phyloP scores from a whole-genome alignment of 2,113 vertebrate species.

The Sapajus apella region DNA sequence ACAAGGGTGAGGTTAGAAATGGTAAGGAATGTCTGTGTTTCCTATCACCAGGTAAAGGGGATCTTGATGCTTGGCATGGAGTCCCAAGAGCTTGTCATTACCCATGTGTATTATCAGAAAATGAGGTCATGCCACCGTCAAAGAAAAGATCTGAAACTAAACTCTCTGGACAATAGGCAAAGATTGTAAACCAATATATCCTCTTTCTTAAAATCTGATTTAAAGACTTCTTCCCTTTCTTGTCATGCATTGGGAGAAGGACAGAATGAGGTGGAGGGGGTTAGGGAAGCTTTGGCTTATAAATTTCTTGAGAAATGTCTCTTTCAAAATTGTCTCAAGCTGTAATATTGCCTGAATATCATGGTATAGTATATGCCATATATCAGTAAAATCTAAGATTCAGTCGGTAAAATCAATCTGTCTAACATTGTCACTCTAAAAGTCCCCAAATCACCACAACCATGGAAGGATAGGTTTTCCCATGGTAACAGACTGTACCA shows the following conservation, averaged over 20 bases:
- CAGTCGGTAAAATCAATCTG: background rate
- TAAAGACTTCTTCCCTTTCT: background rate
- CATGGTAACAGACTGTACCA: background rate
- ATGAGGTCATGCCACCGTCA: background rate
- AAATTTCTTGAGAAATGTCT: background rate
- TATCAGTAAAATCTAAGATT: background rate
- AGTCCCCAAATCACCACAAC: background rate
- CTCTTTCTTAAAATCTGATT: background rate
- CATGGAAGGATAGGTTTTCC: background rate
- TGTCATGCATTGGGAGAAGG: background rate
- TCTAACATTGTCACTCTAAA: background rate
- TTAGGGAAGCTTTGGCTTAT: background rate
- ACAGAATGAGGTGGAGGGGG: background rate
- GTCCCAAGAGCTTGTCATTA: background rate
- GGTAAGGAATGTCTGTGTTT: background rate
- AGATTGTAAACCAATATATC: background rate
- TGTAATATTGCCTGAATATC: background rate
- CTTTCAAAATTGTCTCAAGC: slow-evolving; percentile 12
- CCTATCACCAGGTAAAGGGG: background rate
- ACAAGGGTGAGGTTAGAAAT: background rate
- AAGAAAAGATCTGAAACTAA: background rate
- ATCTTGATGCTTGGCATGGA: background rate
- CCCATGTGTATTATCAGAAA: background rate
- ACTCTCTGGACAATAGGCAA: background rate
- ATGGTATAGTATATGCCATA: background rate